Evolutionary conservation across 1,140 invertebrate species (phyloP), one percentile per base, ranked within the genome.

Genomic region (Aporrectodea caliginosa): DNA sequence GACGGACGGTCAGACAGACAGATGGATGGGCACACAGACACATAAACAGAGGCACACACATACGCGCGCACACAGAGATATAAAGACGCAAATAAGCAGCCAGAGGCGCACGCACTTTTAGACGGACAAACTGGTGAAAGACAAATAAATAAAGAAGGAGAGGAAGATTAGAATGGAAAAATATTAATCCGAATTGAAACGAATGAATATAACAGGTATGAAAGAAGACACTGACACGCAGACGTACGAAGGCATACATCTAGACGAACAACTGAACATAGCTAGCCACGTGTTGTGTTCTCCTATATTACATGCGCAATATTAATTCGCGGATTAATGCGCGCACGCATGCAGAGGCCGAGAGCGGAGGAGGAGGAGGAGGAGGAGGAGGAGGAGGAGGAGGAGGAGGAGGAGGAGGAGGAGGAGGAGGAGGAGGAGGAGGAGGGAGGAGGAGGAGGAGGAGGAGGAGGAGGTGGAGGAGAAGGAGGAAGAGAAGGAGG

Each of bases 1-100:
- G 58, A 68, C 58, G 14, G 58, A 68, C 58, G 14, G 58, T 68
- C 14, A 75, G 78, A 75, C 1, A 77, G 14, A 68, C 27, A 68
- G 14, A 68, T 68, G 27, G 14, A 68, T 68, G 58, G 27, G 27
- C 27, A 68, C 58, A 68, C 58, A 68, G 14, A 68, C 58, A 68
- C 58, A 68, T 68, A 27, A 68, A 68, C 58, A 68, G 14, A 68
- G 58, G 27, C 58, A 68, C 58, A 68, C 58, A 68, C 14, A 16
- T 27, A 68, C 27, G 58, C 58, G 27, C 14, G 27, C 58, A 68
- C 58, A 68, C 58, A 68, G 14, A 68, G 14, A 68, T 68, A 68
- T 27, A 68, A 14, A 68, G 14, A 68, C 58, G 27, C 27, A 68
- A 14, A 68, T 27, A 68, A 14, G 27, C 58, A 68, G 14, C 14